Conservation (phyloP, 2,797 vertebrate species). For the Florisuga fusca region DNA sequence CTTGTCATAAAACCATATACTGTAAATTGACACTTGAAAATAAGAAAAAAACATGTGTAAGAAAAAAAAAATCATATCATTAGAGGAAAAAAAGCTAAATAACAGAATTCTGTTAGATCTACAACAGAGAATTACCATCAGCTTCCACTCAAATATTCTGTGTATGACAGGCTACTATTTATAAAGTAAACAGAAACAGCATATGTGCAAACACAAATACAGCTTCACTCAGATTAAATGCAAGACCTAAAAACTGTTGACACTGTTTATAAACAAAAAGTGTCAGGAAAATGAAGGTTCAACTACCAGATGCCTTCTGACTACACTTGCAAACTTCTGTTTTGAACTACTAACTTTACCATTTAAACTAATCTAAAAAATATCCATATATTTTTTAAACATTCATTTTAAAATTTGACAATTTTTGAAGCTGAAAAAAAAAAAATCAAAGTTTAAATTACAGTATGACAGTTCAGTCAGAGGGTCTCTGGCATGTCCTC, state of each 20-base stretch:
- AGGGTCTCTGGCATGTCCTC: background rate
- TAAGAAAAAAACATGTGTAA: constrained; percentile 39
- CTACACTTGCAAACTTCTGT: background rate
- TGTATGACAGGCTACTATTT: background rate
- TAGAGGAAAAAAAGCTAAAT: background rate
- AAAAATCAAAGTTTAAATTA: background rate
- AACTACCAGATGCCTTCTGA: background rate
- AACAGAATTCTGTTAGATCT: background rate
- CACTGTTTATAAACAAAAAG: background rate
- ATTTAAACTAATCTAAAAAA: background rate
- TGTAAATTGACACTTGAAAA: constrained; percentile 95
- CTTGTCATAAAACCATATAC: constrained; percentile 99
- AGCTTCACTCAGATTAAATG: background rate
- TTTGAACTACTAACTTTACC: background rate
- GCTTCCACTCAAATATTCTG: background rate
- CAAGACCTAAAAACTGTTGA: background rate
- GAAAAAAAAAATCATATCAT: background rate
- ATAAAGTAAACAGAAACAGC: background rate
- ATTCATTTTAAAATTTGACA: background rate
- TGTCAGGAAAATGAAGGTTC: background rate
- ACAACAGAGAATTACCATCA: background rate
- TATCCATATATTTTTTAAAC: accelerated
- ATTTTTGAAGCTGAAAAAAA: background rate
- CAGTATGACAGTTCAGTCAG: background rate
- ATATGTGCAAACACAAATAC: background rate